Evolutionary conservation across 2,888 invertebrate species (phyloP), one percentile per base, ranked within the genome.

Genomic region (Dasysyrphus tricinctus): DNA sequence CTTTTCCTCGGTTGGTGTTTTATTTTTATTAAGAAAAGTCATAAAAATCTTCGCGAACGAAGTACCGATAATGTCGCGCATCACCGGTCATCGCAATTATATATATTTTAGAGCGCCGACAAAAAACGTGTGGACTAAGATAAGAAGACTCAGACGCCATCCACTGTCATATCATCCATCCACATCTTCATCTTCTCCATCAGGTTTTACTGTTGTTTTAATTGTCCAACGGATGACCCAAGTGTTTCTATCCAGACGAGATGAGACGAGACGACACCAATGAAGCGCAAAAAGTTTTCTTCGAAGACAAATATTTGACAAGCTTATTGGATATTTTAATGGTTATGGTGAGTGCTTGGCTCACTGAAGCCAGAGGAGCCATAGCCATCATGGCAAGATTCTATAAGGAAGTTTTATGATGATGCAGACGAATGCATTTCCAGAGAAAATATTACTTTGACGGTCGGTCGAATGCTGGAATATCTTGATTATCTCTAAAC

Each of bases 241-340:
- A 44, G 19, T 12, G 6, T 5, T 9, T 14, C 3, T 16, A 61
- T n/a, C 24, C 47, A 29, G 42, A 51, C 24, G 24, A 24, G 24
- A 24, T 24, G 24, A 24, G 24, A 24, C 24, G 24, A 24, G 24
- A 24, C 67, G 19, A 19, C 9, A 32, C 24, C 59, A 11, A n/a
- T 11, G 74, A 37, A 32, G 59, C 51, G 44, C 67, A 37, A 74
- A 47, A 70, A 79, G 56, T 57, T 65, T 69, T 73, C 61, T 51
- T 56, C 12, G 32, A 56, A 72, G 74, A 81, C 85, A 81, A 86
- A 86, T 81, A 86, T 86, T 86, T 86, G 85, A 70, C 73, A 74
- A 81, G 81, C 78, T 78, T 81, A 86, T 78, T 86, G 85, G 81
- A 78, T 65, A 69, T 70, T 24, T 86, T 63, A 77, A 84, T 59